These are phyloP conservation scores for Gnathonemus longibarbis DNA, from an alignment of 2,113 vertebrate species.

Conservation along the genomic window DNA sequence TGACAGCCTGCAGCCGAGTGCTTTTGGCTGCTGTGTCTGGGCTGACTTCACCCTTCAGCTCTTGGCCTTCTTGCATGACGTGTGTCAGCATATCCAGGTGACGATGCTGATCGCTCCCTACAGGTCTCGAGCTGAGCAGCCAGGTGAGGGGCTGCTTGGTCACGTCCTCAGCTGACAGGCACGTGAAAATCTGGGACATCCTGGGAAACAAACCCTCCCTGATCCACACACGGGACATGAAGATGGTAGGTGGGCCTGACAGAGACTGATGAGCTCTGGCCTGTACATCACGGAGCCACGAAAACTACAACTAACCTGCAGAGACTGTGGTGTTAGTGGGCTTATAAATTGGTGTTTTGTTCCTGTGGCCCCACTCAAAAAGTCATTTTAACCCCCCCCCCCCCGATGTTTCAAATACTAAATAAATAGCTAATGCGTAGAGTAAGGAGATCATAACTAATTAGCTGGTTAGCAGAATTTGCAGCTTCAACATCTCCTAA, in stretches of 20 bases:
- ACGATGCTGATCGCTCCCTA: neutral
- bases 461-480: neutral
- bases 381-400: neutral
- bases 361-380: neutral
- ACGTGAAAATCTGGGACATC: constrained; percentile 94
- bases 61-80: neutral
- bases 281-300: neutral
- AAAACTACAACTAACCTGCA: neutral
- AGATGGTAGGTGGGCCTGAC: constrained; percentile 72
- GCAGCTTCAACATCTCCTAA: neutral
- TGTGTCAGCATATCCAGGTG: neutral
- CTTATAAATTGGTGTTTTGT: neutral
- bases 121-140: constrained; percentile 88
- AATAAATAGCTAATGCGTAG: neutral
- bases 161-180: constrained; percentile 85
- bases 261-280: neutral
- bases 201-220: constrained; percentile 82
- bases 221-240: constrained; percentile 90
- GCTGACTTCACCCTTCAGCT: neutral
- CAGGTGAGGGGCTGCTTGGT: constrained; percentile 91
- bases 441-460: neutral
- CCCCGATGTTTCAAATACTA: neutral
- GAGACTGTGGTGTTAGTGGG: neutral
- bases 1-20: neutral
- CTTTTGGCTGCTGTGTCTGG: neutral